These are phyloP conservation scores for Arenaria interpres DNA, from an alignment of 2,113 vertebrate genomes.

Conservation along the genomic window DNA sequence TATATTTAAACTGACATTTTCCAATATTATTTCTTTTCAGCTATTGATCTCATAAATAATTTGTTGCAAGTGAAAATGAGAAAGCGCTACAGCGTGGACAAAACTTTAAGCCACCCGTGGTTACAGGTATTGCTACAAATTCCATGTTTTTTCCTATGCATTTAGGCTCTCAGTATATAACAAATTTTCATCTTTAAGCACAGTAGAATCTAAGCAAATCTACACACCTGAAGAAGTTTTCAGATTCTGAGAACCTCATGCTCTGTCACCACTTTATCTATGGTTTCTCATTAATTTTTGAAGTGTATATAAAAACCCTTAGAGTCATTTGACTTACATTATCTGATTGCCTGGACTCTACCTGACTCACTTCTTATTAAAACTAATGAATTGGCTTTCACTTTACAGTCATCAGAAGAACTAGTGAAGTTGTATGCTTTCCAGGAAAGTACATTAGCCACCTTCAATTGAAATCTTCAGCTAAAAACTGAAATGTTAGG, in stretches of 20 bases:
- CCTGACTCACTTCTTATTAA: background rate
- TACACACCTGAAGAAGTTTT: background rate
- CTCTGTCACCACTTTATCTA: background rate
- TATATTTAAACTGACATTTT: background rate
- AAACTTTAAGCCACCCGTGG: constrained; percentile 96
- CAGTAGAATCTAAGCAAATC: background rate
- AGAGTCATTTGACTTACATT: background rate
- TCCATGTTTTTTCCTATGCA: background rate
- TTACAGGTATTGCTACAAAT: constrained; percentile 84
- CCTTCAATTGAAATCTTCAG: background rate
- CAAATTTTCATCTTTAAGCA: background rate
- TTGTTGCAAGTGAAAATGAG: constrained; percentile 99
- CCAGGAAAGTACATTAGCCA: background rate
- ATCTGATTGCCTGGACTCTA: background rate
- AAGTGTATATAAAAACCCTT: background rate
- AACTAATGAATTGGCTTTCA: background rate
- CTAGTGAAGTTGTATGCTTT: background rate
- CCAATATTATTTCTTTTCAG: constrained; percentile 77
- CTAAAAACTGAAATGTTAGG: background rate
- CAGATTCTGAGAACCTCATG: background rate
- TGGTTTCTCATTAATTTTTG: background rate
- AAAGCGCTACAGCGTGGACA: constrained; percentile 96
- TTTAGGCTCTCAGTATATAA: background rate
- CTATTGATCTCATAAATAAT: constrained; percentile 98
- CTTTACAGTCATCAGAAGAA: background rate